Evolutionary conservation across 1,140 invertebrate species (phyloP), one percentile per base, ranked within the genome.

Genomic region (Temnothorax longispinosus): DNA sequence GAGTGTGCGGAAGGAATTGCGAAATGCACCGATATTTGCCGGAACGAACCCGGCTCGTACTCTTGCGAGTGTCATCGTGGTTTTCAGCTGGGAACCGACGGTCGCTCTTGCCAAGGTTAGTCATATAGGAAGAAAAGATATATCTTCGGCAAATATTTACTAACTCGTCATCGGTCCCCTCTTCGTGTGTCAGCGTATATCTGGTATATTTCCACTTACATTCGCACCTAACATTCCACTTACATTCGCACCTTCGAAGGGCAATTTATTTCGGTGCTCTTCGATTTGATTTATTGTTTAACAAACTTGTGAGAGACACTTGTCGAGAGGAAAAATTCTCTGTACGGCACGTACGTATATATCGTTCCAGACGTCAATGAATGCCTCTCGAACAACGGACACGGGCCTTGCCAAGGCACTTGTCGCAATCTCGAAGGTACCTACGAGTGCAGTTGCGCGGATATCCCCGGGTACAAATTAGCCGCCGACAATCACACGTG

Each of bases 1-100:
- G 98, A 99, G 95, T 99, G 98, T 92, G 94, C 95, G 7, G 96
- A 96, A 75, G 96, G 95, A 8, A 96, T 96, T 85, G 96, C 97
- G 10, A 96, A 96, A 77, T 97, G 97, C 87, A 97, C 96, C 0
- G 92, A 95, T 85, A 93, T 95, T 76, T 96, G 96, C 89, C 94
- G 93, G 78, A 96, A 96, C 91, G 94, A 95, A 85, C 94, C 91
- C 44, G 96, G 96, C 58, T 95, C 95, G 47, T 96, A 95, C 75
- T 94, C 94, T 38, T 96, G 95, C 58, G 93, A 94, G 32, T 95
- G 96, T 87, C 93, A 85, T 78, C 56, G 88, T 60, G 95, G 96
- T 47, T 96, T 94, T 88, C 89, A 94, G 13, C 92, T 96, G 62
- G 92, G 93, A n/a, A 89, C 90, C 35, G 96, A 96, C 89, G 92